Evolutionary conservation across 2,888 invertebrate species (phyloP), one percentile per base, ranked within the genome.

Genomic region (Bhutanitis thaidina): DNA sequence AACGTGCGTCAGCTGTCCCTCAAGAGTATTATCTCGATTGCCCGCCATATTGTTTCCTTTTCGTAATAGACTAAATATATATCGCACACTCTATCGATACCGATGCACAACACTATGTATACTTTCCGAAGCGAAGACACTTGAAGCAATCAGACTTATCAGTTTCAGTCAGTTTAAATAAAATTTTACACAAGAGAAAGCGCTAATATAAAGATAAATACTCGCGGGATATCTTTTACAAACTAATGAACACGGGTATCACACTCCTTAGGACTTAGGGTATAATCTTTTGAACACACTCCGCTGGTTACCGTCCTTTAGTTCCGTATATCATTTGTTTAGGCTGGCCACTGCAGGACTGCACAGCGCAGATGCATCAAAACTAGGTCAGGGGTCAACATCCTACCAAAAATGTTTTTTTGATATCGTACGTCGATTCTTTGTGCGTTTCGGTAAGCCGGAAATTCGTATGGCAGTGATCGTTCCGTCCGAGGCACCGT

Each of bases 191-290:
- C 62, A 54, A 67, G 62, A 61, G 55, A 63, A 65, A n/a, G 61
- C 40, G 37, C 66, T 67, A 67, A 63, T 64, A 58, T 62, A 63
- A 58, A 43, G 44, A 52, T 61, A 65, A 58, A 61, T 57, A 62
- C 54, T 64, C 59, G 58, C 64, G 43, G 52, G 51, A 13, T 52
- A 70, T 59, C 53, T 55, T 52, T 51, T 61, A 58, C 52, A 56
- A 64, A 64, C 83, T 87, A 87, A 78, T 89, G 88, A 89, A 88
- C 88, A 89, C 88, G 56, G 62, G 57, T 85, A 85, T 85, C 85
- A 86, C 85, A 67, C 65, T 57, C 60, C 59, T 55, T 53, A 52
- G 49, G 53, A 54, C 41, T 41, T 48, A 59, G 59, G 53, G 55
- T 47, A 49, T 49, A 57, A 57, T 61, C 43, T 53, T 54, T 69